These are phyloP conservation scores for Arrhamphus sclerolepis DNA, from an alignment of 2,797 vertebrate species.

Conservation along the genomic window DNA sequence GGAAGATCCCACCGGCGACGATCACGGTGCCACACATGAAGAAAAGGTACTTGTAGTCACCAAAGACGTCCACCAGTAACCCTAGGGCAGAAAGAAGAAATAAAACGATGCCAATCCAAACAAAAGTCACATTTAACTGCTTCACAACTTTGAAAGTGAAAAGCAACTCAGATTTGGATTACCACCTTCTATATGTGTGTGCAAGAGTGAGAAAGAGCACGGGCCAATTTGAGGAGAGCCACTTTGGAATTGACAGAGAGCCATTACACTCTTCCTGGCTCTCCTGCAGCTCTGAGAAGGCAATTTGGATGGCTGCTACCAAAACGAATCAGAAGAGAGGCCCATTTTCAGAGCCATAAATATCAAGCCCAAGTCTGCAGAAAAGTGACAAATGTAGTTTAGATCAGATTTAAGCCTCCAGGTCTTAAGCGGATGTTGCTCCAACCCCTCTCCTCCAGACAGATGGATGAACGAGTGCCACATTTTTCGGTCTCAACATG, in stretches of 20 bases:
- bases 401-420: conserved; percentile 63
- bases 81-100: conserved; percentile 57
- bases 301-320: conserved; percentile 69
- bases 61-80: conserved; percentile 79
- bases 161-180: conserved; percentile 26
- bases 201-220: conserved; percentile 15
- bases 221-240: conserved; percentile 52
- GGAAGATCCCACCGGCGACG: conserved; percentile 80
- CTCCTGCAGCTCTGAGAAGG: conserved; percentile 53
- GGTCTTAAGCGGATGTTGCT: conserved; percentile 28
- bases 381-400: conserved; percentile 72
- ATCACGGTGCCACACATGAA: conserved; percentile 83
- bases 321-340: conserved; percentile 71
- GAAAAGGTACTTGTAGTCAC: conserved; percentile 85
- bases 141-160: conserved; percentile 34
- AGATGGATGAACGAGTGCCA: conserved; percentile 29
- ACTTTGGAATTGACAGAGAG: conserved; percentile 62
- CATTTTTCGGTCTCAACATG: conserved; percentile 7
- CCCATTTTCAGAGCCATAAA: conserved; percentile 66
- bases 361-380: conserved; percentile 60
- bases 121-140: conserved; percentile 2
- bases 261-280: conserved; percentile 58
- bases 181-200: not conserved
- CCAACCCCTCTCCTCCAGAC: not conserved
- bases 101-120: not conserved